Conservation (phyloP, 1,140 invertebrate genomes). For the Odontomachus brunneus region DNA sequence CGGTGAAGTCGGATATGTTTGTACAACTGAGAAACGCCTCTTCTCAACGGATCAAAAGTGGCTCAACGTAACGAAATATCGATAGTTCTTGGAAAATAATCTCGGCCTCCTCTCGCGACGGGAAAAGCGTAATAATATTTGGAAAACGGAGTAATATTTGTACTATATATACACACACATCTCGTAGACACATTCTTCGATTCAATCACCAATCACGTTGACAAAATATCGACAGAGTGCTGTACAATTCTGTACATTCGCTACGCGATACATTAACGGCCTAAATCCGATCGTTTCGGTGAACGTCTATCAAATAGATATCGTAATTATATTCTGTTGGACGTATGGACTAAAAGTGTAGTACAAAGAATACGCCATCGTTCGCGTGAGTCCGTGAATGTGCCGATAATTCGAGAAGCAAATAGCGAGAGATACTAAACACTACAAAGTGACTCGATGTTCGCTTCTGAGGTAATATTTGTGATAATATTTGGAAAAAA, state of each 20-base stretch:
- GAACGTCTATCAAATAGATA: slow-evolving; percentile 24
- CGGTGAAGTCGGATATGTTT: neutral
- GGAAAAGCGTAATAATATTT: neutral
- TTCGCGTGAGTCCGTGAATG: neutral
- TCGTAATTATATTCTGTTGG: slow-evolving; percentile 9
- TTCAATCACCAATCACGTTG: neutral
- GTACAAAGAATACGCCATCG: neutral
- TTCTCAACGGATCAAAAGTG: neutral
- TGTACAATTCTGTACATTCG: slow-evolving; percentile 31
- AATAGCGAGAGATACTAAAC: neutral
- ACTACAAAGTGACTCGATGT: too few relatives aligned
- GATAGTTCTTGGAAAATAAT: neutral
- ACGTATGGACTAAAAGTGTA: neutral
- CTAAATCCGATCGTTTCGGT: neutral
- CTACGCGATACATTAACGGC: neutral
- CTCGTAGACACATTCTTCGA: too few relatives aligned
- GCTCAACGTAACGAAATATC: neutral
- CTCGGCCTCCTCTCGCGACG: neutral
- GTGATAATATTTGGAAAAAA: neutral
- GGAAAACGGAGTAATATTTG: slow-evolving; percentile 57
- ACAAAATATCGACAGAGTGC: slow-evolving; percentile 39
- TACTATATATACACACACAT: slow-evolving; percentile 52
- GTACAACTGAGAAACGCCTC: neutral
- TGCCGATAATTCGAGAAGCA: neutral
- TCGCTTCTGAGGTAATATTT: too few relatives aligned